phyloP scores from a whole-genome alignment of 2,888 invertebrate genomes.

The Oxytorus armatus region DNA sequence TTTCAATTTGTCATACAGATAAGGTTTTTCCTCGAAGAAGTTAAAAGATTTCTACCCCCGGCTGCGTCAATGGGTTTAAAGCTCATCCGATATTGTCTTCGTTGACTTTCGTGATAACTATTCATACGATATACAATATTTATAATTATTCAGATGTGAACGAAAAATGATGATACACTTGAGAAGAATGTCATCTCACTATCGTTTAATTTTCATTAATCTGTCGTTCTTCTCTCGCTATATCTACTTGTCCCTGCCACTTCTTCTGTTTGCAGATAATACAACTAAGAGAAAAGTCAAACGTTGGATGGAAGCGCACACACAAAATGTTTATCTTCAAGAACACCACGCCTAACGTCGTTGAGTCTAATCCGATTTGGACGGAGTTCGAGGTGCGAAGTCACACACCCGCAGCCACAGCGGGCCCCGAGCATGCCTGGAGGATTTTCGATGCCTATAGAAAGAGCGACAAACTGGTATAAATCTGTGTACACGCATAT shows the following conservation, averaged over 20 bases:
- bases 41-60: too few species aligned
- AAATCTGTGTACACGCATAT: too few species aligned
- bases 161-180: too few species aligned
- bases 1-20: constrained; percentile 3
- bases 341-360: constrained; percentile 85
- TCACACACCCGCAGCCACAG: constrained; percentile 91
- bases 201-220: constrained; percentile 18
- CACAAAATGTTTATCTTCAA: constrained; percentile 91
- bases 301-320: constrained; percentile 70
- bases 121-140: too few species aligned
- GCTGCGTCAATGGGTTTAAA: too few species aligned
- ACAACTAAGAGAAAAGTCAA: constrained; percentile 45
- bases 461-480: constrained; percentile 95
- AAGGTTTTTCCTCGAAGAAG: too few species aligned
- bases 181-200: not conserved
- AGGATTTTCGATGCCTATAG: constrained; percentile 95
- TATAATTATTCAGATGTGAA: too few species aligned
- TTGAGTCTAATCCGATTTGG: constrained; percentile 93
- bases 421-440: constrained; percentile 97
- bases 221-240: constrained; percentile 13
- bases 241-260: not conserved
- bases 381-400: constrained; percentile 95
- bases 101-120: too few species aligned
- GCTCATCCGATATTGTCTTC: too few species aligned
- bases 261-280: constrained; percentile 52